Base-by-base conservation (phyloP, 2,888 invertebrate species). In the Platerodrilus igneus region DNA sequence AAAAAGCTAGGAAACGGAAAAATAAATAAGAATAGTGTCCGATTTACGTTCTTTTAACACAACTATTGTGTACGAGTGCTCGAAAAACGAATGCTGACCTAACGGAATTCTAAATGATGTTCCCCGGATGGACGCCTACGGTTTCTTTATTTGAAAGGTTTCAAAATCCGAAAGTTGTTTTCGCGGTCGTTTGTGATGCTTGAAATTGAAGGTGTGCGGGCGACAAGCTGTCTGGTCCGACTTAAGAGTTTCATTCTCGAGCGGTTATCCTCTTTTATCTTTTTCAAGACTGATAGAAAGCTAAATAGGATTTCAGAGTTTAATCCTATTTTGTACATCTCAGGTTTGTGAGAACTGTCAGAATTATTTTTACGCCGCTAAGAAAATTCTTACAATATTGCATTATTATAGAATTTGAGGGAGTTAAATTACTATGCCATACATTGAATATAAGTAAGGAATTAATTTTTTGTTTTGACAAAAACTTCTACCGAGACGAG, bases 11-110 rank as follows among this genome's bases (percentile, higher is more conserved):
- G 63, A 66, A 67, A 57, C 66, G 66, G 66, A 67, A 66, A 64
- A 65, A 66, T 67, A 67, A 67, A 67, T 65, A 65, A 65, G 62
- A 57, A 59, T 60, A 57, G 56, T 53, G 54, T 52, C 48, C 41
- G 35, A 41, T 41, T 45, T 34, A n/a, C 29, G 30, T 28, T 30
- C 32, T 41, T 37, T 37, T 27, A 29, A 37, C 35, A 25, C 36
- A 35, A 38, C 26, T 31, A 44, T 39, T 36, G 23, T 27, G 36
- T 39, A n/a, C 38, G 38, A 43, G 43, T 43, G 43, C 38, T 37
- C 28, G 28, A 37, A 41, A 19, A 20, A 35, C 20, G 31, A 43
- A 43, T 21, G 43, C 43, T 43, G 43, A 43, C 43, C 34, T 35
- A 43, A 35, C 30, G 13, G 21, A 27, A 20, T 14, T 20, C 17